Evolutionary conservation across 2,888 invertebrate species (phyloP).

Genomic region (Portevinia maculata): DNA sequence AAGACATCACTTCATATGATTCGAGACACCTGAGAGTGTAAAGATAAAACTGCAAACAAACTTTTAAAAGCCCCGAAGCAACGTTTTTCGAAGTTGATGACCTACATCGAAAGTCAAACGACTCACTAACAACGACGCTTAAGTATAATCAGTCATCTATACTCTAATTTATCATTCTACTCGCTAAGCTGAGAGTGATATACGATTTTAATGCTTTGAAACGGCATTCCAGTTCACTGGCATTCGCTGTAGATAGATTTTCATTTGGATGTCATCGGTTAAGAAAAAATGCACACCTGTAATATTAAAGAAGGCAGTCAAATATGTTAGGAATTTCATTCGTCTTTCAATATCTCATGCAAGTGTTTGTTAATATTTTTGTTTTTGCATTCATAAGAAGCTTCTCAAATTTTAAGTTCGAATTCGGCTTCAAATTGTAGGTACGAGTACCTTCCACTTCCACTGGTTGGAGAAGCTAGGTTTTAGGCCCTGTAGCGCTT

Average conservation of each 20-base stretch:
- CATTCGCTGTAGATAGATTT: not conserved
- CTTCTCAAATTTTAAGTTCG: too few relatives aligned
- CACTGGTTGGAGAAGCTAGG: too few relatives aligned
- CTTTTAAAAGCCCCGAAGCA: too few relatives aligned
- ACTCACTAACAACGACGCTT: not conserved
- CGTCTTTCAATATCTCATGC: conserved; percentile 2
- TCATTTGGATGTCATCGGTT: conserved; percentile 27
- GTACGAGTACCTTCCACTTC: too few relatives aligned
- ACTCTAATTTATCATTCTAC: not conserved
- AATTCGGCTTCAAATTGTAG: too few relatives aligned
- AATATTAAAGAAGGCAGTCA: conserved; percentile 14
- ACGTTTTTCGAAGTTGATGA: not conserved
- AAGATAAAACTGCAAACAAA: too few relatives aligned
- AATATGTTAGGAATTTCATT: conserved; percentile 24
- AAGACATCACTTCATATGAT: too few relatives aligned
- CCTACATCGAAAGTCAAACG: not conserved
- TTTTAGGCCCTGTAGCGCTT: too few relatives aligned
- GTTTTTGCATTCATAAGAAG: not conserved
- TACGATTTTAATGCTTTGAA: not conserved
- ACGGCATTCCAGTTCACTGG: conserved; percentile 13
- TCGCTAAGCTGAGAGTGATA: not conserved
- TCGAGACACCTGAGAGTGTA: too few relatives aligned
- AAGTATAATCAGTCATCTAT: not conserved
- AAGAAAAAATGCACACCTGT: conserved; percentile 32
- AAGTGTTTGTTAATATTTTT: conserved; percentile 7